Evolutionary conservation across 2,113 vertebrate species (phyloP).

Genomic region (Macquaria australasica): DNA sequence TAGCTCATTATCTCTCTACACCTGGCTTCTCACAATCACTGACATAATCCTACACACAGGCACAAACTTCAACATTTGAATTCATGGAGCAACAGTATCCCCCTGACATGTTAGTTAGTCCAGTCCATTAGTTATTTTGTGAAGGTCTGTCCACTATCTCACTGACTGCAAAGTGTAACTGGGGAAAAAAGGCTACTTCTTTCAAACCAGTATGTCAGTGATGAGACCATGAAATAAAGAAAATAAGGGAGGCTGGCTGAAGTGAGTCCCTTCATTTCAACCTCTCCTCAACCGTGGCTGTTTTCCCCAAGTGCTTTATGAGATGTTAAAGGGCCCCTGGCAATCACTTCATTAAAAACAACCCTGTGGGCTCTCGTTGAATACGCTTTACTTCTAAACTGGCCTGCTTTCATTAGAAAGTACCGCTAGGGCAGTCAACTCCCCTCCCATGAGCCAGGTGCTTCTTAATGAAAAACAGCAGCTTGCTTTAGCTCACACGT

Average conservation of each 20-base stretch:
- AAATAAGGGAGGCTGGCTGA: not conserved
- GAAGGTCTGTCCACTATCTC: not conserved
- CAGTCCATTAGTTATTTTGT: conserved; percentile 10
- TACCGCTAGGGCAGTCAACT: conserved; percentile 11
- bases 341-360: conserved; percentile 57
- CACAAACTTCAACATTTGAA: conserved; percentile 7
- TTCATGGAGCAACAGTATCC: not conserved
- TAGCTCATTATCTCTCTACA: conserved; percentile 23
- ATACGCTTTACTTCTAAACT: conserved; percentile 29
- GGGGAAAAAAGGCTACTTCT: not conserved
- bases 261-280: conserved; percentile 29
- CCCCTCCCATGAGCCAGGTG: conserved; percentile 11
- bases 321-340: conserved; percentile 30
- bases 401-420: conserved; percentile 45
- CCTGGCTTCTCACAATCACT: not conserved
- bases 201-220: conserved; percentile 1
- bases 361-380: conserved; percentile 26
- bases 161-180: not conserved
- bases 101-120: not conserved
- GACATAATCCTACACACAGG: conserved; percentile 6
- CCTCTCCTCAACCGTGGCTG: not conserved
- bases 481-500: conserved; percentile 32
- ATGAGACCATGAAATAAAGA: not conserved
- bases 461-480: conserved; percentile 58
- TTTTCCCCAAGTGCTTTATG: conserved; percentile 34